Percentiles rank a stretch among this genome's conserved stretches.
Conservation (phyloP, 2,113 vertebrate species). For the Oxyura jamaicensis region DNA sequence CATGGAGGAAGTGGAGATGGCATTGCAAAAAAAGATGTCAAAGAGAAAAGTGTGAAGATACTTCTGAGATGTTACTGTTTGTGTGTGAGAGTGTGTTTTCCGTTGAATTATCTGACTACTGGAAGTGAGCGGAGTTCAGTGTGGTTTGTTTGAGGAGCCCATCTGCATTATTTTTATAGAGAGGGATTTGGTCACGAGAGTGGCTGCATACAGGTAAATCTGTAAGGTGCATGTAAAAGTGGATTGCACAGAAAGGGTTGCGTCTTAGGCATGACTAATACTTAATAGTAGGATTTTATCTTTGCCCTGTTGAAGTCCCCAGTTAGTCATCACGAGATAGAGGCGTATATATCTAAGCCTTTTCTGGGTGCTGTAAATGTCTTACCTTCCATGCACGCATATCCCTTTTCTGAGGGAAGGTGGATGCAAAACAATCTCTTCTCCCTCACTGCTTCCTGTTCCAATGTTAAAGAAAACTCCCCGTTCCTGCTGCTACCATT, state of each 20-base stretch:
- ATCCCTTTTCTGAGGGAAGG: not conserved
- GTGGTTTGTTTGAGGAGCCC: not conserved
- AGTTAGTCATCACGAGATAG: not conserved
- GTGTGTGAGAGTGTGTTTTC: not conserved
- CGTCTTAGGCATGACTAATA: not conserved
- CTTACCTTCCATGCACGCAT: not conserved
- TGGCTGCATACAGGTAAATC: not conserved
- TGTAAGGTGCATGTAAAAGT: not conserved
- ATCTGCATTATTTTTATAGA: not conserved
- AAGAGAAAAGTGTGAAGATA: not conserved
- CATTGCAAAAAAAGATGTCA: not conserved
- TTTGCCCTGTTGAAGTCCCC: not conserved
- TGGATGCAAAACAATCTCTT: not conserved
- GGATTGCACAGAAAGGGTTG: not conserved
- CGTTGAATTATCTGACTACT: not conserved
- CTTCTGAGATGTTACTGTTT: not conserved
- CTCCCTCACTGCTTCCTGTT: not conserved
- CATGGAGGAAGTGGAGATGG: not conserved
- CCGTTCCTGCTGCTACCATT: not conserved
- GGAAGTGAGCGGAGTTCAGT: not conserved
- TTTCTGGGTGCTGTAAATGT: not conserved
- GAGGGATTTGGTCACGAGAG: not conserved
- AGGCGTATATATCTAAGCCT: not conserved
- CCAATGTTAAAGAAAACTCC: not conserved
- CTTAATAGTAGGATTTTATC: constrained; percentile 13